Evolutionary conservation across 92 coral and sea anemone species (phyloP).

Genomic region (Blastomussa wellsi): DNA sequence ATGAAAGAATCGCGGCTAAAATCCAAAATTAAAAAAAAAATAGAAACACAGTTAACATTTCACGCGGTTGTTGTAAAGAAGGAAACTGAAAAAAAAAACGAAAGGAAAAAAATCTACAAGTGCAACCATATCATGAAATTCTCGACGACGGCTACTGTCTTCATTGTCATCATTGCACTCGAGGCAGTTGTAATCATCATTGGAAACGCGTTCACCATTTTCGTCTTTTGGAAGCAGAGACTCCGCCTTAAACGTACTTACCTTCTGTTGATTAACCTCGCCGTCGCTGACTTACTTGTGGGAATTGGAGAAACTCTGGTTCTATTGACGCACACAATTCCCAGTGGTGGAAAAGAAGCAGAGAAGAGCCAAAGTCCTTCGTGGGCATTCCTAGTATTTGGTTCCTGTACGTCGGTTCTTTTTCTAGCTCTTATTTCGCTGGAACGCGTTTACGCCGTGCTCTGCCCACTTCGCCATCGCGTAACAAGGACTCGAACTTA

Average conservation of each 20-base stretch:
- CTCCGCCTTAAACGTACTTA: neutral
- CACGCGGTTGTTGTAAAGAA: too few relatives aligned
- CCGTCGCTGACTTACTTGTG: neutral
- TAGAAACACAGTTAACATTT: too few relatives aligned
- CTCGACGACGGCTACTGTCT: neutral
- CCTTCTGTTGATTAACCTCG: neutral
- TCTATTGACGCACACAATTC: neutral
- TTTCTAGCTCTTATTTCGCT: neutral
- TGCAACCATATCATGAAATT: neutral
- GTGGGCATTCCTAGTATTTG: neutral
- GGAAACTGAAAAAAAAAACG: neutral
- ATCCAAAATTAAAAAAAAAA: too few relatives aligned
- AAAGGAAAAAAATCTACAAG: neutral
- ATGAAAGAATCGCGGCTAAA: too few relatives aligned
- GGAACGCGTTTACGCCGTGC: constrained; percentile 17
- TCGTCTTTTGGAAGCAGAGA: neutral
- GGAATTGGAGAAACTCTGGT: neutral
- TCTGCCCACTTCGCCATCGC: constrained; percentile 14
- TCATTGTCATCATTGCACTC: neutral
- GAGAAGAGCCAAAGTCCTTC: neutral
- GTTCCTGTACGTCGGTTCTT: neutral
- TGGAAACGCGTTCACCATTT: neutral
- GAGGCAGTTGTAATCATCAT: neutral
- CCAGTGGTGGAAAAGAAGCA: neutral
- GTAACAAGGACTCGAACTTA: constrained; percentile 3